Base-by-base conservation (phyloP, 2,888 invertebrate genomes). In the Drosophila meridionalis region DNA sequence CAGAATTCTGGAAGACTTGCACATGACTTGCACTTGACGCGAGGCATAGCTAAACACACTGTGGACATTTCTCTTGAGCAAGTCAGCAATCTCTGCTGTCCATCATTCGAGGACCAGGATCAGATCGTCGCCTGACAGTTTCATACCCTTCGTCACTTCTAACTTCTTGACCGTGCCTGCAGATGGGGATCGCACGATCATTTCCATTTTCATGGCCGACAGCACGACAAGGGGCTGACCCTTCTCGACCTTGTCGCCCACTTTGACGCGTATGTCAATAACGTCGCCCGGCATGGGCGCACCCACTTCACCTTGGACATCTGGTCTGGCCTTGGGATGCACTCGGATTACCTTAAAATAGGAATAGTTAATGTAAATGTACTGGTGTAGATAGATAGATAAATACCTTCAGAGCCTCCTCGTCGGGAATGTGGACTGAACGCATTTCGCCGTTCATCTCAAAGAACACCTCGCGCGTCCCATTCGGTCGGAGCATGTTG, bases 191-290 rank as follows among this genome's bases (percentile, higher is more conserved):
- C 99, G 99, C 0, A 93, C 93, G 14, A 93, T 92, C 93, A 93
- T 93, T 94, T 99, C 99, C 99, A 99, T 99, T 94, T 99, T 99
- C 99, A 99, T 99, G 34, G 99, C 99, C 0, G 98, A 99, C 0
- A 99, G 94, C 4, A 99, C 98, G 0, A 99, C 96, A 52, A 99
- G 94, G 0, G 99, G 96, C 56, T 96, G 96, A 4, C 99, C 99
- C 92, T 99, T 99, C 88, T 97, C 97, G 0, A 98, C 97, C 75
- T 95, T 95, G 88, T 99, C 99, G 0, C 99, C 99, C 79, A 96
- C 97, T 91, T 98, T 97, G 0, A 99, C 97, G 90, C 97, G 96
- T 74, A 99, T 95, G 86, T 98, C 95, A 71, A 99, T 96, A 0
- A 99, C 97, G 28, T 97, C 97, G 69, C 99, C 99, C 0, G 99